Conservation (phyloP, 2,888 invertebrate genomes). For the Cephus pygmeus region DNA sequence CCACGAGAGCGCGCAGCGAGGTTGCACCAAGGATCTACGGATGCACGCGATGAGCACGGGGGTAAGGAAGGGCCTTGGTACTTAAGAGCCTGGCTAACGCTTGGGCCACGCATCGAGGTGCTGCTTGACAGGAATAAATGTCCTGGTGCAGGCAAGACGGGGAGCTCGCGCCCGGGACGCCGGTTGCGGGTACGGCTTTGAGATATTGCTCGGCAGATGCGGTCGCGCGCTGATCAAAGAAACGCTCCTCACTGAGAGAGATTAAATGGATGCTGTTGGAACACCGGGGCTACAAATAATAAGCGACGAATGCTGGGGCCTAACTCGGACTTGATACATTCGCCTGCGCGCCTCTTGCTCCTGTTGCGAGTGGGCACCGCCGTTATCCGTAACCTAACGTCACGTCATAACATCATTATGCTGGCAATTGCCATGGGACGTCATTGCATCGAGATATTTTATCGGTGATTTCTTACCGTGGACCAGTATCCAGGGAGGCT, state of each 20-base stretch:
- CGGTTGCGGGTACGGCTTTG: constrained; percentile 58
- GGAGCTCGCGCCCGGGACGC: constrained; percentile 61
- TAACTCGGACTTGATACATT: constrained; percentile 58
- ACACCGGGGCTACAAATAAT: constrained; percentile 62
- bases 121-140: constrained; percentile 63
- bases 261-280: constrained; percentile 64
- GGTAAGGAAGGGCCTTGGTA: background rate
- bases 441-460: background rate
- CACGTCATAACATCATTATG: constrained; percentile 49
- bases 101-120: constrained; percentile 36
- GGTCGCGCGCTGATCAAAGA: constrained; percentile 65
- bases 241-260: constrained; percentile 63
- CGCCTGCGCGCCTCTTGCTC: constrained; percentile 35
- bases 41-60: background rate
- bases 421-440: background rate
- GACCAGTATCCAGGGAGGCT: background rate
- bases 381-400: constrained; percentile 35
- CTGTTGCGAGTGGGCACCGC: constrained; percentile 23
- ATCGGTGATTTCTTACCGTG: background rate
- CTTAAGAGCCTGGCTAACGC: constrained; percentile 12
- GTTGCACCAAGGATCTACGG: background rate
- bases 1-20: background rate
- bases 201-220: constrained; percentile 64
- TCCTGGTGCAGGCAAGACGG: constrained; percentile 59
- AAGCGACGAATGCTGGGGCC: constrained; percentile 44